Conservation (phyloP, 2,888 invertebrate species). For the Pristionchus maxplancki region DNA sequence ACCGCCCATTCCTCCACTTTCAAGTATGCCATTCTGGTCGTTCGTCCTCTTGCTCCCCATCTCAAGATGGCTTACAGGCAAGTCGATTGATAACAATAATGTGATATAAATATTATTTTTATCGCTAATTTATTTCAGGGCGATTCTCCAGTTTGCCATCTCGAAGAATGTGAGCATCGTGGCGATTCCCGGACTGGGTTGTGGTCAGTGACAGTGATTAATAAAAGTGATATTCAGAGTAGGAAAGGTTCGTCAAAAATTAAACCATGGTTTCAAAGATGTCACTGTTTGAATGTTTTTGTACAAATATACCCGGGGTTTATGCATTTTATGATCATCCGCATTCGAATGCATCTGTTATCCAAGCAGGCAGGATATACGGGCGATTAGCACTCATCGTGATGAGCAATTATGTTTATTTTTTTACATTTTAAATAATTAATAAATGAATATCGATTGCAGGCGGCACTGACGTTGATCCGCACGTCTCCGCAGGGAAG, state of each 20-base stretch:
- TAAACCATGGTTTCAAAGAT: not conserved
- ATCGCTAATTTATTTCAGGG: not conserved
- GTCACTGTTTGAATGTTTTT: not conserved
- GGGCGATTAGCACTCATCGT: too few species aligned
- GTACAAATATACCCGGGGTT: too few species aligned
- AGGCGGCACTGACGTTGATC: slow-evolving; percentile 9
- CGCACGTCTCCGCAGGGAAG: not conserved
- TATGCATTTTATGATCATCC: too few species aligned
- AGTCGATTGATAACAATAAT: not conserved
- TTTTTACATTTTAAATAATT: too few species aligned
- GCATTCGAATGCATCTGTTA: too few species aligned
- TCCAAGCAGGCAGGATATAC: too few species aligned
- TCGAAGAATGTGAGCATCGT: not conserved
- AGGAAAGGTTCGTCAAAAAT: not conserved
- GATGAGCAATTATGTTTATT: too few species aligned
- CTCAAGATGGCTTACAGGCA: slow-evolving; percentile 48
- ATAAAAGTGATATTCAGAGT: not conserved
- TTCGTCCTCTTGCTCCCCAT: not conserved
- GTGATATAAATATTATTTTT: not conserved
- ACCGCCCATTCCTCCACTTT: not conserved
- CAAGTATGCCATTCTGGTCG: slow-evolving; percentile 20
- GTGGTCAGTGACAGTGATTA: not conserved
- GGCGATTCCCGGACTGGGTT: slow-evolving; percentile 44
- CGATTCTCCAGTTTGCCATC: slow-evolving; percentile 14
- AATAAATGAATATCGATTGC: not conserved